A percentile compares a stretch with the other conserved stretches of the same genome.
These are phyloP conservation scores for Peucedramus taeniatus DNA, from an alignment of 2,113 vertebrate species.

Conservation along the genomic window DNA sequence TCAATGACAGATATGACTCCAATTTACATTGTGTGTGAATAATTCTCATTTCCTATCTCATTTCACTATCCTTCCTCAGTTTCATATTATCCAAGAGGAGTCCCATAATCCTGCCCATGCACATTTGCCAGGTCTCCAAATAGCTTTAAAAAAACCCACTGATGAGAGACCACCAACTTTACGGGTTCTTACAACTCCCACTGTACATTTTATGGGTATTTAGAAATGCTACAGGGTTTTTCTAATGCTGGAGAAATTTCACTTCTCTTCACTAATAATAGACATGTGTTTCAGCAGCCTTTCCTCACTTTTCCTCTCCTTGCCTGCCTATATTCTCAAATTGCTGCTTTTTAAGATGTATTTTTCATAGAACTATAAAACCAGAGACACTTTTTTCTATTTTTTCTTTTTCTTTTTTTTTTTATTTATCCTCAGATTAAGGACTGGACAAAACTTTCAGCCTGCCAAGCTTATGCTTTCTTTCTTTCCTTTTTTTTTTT, in stretches of 20 bases:
- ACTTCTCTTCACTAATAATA: conserved; percentile 58
- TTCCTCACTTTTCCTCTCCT: neutral
- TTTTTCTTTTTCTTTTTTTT: neutral
- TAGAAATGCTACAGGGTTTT: conserved; percentile 38
- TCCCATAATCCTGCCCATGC: conserved; percentile 1
- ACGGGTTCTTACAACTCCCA: conserved; percentile 30
- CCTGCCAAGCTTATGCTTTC: too few relatives aligned
- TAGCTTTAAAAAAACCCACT: conserved; percentile 17
- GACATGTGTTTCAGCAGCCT: conserved; percentile 50
- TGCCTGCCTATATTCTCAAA: neutral
- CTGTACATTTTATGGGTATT: conserved; percentile 44
- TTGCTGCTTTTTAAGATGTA: conserved; percentile 29
- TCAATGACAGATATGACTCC: neutral
- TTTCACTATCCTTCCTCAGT: neutral
- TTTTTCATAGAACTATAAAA: conserved; percentile 70
- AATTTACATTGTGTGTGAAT: neutral
- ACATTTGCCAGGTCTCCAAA: conserved; percentile 25
- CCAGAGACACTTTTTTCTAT: neutral
- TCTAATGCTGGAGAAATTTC: conserved; percentile 18
- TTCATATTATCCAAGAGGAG: neutral
- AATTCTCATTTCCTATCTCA: conserved; percentile 21
- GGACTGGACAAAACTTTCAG: too few relatives aligned
- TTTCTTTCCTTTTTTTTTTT: neutral
- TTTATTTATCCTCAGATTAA: too few relatives aligned
- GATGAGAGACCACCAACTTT: conserved; percentile 60